Base-by-base conservation (phyloP, 2,888 invertebrate genomes). In the Sinohyriopsis cumingii region DNA sequence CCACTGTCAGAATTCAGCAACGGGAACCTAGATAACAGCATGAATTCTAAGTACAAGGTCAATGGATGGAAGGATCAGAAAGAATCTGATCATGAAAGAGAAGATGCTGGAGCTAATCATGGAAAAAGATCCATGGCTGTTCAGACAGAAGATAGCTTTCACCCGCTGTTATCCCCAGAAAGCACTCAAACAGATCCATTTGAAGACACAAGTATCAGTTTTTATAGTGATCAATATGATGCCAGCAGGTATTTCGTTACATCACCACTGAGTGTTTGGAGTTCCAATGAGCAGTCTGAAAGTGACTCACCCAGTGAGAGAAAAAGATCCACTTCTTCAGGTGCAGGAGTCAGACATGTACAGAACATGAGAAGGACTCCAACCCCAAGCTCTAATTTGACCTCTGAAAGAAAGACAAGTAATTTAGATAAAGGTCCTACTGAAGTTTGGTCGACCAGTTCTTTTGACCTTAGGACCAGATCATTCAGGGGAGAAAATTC, bases 181-280 rank as follows among this genome's bases (percentile, higher is more conserved):
- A 68, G 68, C 24, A 55, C 69, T 5, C 71, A 68, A 55, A 67
- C 69, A 53, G 77, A 75, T 56, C 24, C 55, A 3, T 77, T 73
- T 28, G 77, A 75, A 45, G 45, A 45, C 45, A 45, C 15, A 0
- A 45, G 45, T 45, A 45, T 45, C 45, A 15, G 45, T 45, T 45
- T 45, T 45, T 45, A 45, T 45, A 45, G 15, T 45, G 45, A 45
- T 61, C 57, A 65, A 33, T 60, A 63, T 33, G 75, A 75, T 57
- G 63, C 56, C 28, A 77, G 69, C 19, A 59, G 67, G 45, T 67
- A 66, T 59, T 75, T 84, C 75, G 75, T 73, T 25, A 71, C 76
- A 55, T 81, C 82, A 22, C 82, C 84, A 53, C 64, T 84, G 24
- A 80, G 79, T 72, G 67, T 82, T 0, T 82, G 82, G 81, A 82